Percentiles rank a stretch among this genome's conserved stretches.
These are phyloP conservation scores for Eufriesea mexicana DNA, from an alignment of 1,140 invertebrate genomes.

Conservation along the genomic window DNA sequence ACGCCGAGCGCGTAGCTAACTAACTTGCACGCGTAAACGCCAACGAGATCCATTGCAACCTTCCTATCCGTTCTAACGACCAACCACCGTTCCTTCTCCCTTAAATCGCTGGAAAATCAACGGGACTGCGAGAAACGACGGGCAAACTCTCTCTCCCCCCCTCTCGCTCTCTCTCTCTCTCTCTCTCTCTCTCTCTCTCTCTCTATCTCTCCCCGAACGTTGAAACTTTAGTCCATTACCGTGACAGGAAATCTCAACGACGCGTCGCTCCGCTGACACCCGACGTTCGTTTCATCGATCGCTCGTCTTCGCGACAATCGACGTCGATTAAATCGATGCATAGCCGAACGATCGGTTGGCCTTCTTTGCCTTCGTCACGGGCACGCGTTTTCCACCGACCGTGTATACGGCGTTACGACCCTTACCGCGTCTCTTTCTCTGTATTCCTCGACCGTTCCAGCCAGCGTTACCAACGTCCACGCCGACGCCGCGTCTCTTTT, in stretches of 20 bases:
- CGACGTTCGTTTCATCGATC: constrained; percentile 50
- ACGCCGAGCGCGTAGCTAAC: not conserved
- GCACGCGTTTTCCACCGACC: constrained; percentile 66
- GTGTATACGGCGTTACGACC: constrained; percentile 39
- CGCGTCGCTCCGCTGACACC: constrained; percentile 10
- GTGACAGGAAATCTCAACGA: constrained; percentile 24
- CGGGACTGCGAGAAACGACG: not conserved
- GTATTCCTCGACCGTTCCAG: too few relatives aligned
- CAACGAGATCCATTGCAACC: not conserved
- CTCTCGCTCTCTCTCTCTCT: too few relatives aligned
- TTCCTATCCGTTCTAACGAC: not conserved
- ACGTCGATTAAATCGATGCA: constrained; percentile 59
- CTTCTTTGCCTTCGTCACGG: constrained; percentile 67
- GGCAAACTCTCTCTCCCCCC: not conserved
- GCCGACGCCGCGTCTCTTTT: too few relatives aligned
- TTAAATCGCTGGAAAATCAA: not conserved
- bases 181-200: too few relatives aligned
- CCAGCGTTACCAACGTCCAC: too few relatives aligned
- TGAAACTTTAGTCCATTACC: constrained; percentile 10
- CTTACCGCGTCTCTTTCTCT: constrained; percentile 18
- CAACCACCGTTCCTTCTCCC: not conserved
- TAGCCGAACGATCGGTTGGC: constrained; percentile 80
- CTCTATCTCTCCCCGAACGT: too few relatives aligned
- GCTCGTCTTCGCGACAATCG: constrained; percentile 31
- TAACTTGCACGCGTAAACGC: constrained; percentile 27